Evolutionary conservation across 1,140 invertebrate species (phyloP), one percentile per base, ranked within the genome.

Genomic region (Panagrolaimus sp.): DNA sequence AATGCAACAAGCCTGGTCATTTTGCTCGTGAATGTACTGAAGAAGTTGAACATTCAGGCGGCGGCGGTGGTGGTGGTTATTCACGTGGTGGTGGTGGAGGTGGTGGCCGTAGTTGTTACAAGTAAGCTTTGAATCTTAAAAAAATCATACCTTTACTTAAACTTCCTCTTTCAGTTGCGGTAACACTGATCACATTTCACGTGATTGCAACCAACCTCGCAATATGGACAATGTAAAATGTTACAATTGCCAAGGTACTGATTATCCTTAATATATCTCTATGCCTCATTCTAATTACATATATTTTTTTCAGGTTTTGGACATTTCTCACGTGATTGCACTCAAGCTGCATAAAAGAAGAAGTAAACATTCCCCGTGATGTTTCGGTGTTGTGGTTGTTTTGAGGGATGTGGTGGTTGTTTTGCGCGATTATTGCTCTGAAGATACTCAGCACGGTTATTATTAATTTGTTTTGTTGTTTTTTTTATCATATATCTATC

Each of bases 161-260:
- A 27, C 43, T 64, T 38, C 63, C n/a, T n/a, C n/a, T n/a, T n/a
- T n/a, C n/a, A 64, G 38, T 43, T 64, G 63, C 9, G 63, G 63
- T 11, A 27, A 43, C 7, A 27, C 16, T 45, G 63, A 27, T 20
- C 63, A 64, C 16, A 64, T 64, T 14, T 64, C 63, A 9, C 63
- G 63, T 38, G 63, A 64, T 9, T 64, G 63, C 63, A 42, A 20
- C 13, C 63, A 64, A 43, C 63, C 63, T 27, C 31, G 63, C 13
- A 64, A 64, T 16, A 57, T 57, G 51, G 27, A 57, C n/a, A 57
- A 57, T 16, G 51, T 57, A 20, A 20, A 27, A 20, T 57, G 51
- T 16, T 57, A 16, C 20, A 57, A 57, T n/a, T n/a, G n/a, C n/a
- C n/a, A n/a, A n/a, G n/a, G 51, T 57, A 25, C 27, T 5, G 51